phyloP scores from a whole-genome alignment of 1,140 invertebrate genomes.

The Hylaeus volcanicus region DNA sequence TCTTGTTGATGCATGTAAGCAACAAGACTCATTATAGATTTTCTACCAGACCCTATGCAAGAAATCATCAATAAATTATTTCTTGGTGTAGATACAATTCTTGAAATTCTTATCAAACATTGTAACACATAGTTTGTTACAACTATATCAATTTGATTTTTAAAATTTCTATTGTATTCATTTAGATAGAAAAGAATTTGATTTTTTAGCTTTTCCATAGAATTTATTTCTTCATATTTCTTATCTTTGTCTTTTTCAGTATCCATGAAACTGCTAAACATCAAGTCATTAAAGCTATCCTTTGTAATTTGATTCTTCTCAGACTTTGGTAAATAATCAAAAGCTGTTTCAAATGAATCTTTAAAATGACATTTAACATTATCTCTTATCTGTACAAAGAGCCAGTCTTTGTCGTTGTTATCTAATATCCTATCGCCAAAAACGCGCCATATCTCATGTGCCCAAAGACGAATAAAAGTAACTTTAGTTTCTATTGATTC shows the following conservation, averaged over 20 bases:
- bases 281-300: slow-evolving; percentile 83
- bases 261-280: slow-evolving; percentile 86
- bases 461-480: slow-evolving; percentile 83
- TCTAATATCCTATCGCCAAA: slow-evolving; percentile 86
- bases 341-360: slow-evolving; percentile 80
- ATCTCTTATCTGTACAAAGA: slow-evolving; percentile 80
- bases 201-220: slow-evolving; percentile 81
- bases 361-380: slow-evolving; percentile 81
- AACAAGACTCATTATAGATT: slow-evolving; percentile 82
- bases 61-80: slow-evolving; percentile 82
- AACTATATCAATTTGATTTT: slow-evolving; percentile 84
- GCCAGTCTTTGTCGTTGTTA: slow-evolving; percentile 82
- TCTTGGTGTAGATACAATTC: slow-evolving; percentile 82
- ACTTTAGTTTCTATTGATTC: slow-evolving; percentile 83
- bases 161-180: slow-evolving; percentile 84
- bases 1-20: slow-evolving; percentile 83
- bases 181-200: slow-evolving; percentile 81
- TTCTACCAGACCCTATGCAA: slow-evolving; percentile 84
- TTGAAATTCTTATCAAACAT: slow-evolving; percentile 84
- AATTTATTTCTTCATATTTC: slow-evolving; percentile 84
- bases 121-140: slow-evolving; percentile 84
- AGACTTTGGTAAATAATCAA: slow-evolving; percentile 77
- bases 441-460: slow-evolving; percentile 86
- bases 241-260: slow-evolving; percentile 77
- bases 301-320: slow-evolving; percentile 79